These are phyloP conservation scores for Gambusia holbrooki DNA, from an alignment of 2,113 vertebrate species.

Conservation along the genomic window DNA sequence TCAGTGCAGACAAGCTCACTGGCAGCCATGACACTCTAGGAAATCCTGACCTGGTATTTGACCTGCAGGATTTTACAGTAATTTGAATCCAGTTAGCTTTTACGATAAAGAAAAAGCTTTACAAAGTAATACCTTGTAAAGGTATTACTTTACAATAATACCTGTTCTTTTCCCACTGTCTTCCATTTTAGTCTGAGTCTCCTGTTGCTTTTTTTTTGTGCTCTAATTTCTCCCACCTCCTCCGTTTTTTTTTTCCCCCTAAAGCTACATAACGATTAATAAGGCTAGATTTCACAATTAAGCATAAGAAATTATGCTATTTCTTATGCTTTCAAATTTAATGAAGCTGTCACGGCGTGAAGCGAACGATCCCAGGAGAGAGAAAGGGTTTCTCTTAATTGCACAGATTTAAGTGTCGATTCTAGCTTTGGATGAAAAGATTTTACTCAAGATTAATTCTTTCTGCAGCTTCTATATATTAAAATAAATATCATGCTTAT, in stretches of 20 bases:
- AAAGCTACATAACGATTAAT: slow-evolving; percentile 44
- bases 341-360: slow-evolving; percentile 28
- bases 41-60: too few species aligned
- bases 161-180: slow-evolving; percentile 16
- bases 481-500: too few species aligned
- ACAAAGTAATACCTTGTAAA: too few species aligned
- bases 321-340: slow-evolving; percentile 41
- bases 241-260: slow-evolving; percentile 7
- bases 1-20: too few species aligned
- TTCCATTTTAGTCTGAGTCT: neutral
- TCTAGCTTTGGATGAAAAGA: neutral
- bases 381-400: slow-evolving; percentile 28
- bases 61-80: too few species aligned
- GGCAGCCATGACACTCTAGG: too few species aligned
- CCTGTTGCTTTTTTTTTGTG: neutral
- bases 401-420: slow-evolving; percentile 22
- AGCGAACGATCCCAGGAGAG: slow-evolving; percentile 5
- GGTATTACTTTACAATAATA: too few species aligned
- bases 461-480: too few species aligned
- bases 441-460: too few species aligned
- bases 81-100: too few species aligned
- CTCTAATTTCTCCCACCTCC: neutral
- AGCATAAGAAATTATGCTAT: slow-evolving; percentile 19
- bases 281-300: slow-evolving; percentile 60
- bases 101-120: too few species aligned